phyloP scores from a whole-genome alignment of 2,888 invertebrate genomes.

The Ferdinandea cuprea region DNA sequence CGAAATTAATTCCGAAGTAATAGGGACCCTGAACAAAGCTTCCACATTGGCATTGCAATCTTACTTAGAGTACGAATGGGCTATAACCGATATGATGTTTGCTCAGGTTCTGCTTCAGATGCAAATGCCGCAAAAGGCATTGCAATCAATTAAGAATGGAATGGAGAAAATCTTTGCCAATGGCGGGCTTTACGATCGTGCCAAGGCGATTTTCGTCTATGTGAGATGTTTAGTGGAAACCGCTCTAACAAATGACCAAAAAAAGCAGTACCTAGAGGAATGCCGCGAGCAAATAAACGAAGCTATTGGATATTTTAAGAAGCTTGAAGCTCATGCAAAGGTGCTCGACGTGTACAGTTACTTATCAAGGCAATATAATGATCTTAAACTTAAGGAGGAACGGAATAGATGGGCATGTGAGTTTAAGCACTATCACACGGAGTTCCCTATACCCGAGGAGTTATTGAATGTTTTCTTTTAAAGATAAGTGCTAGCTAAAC shows the following conservation, averaged over 20 bases:
- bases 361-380: slow-evolving; percentile 89
- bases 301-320: slow-evolving; percentile 88
- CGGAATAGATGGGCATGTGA: slow-evolving; percentile 92
- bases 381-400: slow-evolving; percentile 87
- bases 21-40: slow-evolving; percentile 87
- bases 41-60: slow-evolving; percentile 89
- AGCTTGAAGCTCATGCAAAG: slow-evolving; percentile 90
- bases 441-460: slow-evolving; percentile 85
- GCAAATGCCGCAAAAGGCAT: slow-evolving; percentile 90
- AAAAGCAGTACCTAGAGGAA: slow-evolving; percentile 76
- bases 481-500: background rate
- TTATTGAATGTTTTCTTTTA: slow-evolving; percentile 80
- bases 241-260: slow-evolving; percentile 81
- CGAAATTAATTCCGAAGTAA: slow-evolving; percentile 85
- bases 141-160: slow-evolving; percentile 88
- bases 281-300: slow-evolving; percentile 85
- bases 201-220: slow-evolving; percentile 89
- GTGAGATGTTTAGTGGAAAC: slow-evolving; percentile 91
- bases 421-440: slow-evolving; percentile 90
- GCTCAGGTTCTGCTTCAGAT: slow-evolving; percentile 89
- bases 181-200: slow-evolving; percentile 92
- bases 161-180: slow-evolving; percentile 90
- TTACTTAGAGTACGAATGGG: slow-evolving; percentile 90
- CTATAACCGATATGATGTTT: slow-evolving; percentile 90
- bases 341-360: slow-evolving; percentile 86